phyloP scores from a whole-genome alignment of 2,113 vertebrate genomes.

The Morone chrysops region DNA sequence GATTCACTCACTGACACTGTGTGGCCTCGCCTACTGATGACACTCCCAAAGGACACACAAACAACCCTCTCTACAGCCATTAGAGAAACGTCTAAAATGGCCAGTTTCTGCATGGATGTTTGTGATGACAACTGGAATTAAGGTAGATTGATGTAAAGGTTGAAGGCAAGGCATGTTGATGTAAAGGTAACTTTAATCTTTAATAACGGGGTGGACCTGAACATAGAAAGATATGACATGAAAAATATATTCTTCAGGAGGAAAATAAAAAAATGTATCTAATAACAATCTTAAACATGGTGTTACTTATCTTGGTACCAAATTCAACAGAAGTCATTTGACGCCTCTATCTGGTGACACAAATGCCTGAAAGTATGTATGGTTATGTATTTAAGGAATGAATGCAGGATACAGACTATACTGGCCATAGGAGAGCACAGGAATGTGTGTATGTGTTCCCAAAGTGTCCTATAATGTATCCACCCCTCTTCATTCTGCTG shows the following conservation, averaged over 20 bases:
- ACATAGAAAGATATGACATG: neutral
- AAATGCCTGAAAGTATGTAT: neutral
- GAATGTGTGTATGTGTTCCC: neutral
- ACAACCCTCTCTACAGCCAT: neutral
- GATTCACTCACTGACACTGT: constrained; percentile 42
- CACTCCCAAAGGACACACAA: constrained; percentile 40
- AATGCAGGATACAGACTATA: too few species aligned
- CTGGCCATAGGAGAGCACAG: too few species aligned
- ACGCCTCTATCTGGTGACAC: neutral
- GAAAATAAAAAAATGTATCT: neutral
- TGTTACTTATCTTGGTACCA: neutral
- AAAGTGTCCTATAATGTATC: neutral
- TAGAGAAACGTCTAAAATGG: neutral
- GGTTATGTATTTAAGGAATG: neutral
- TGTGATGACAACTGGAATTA: constrained; percentile 6
- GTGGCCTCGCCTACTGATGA: constrained; percentile 53
- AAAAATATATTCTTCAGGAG: neutral
- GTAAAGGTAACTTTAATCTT: neutral
- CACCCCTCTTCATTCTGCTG: neutral
- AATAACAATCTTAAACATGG: neutral
- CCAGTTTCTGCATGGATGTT: neutral
- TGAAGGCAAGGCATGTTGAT: neutral
- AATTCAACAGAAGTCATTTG: neutral
- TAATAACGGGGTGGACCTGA: neutral
- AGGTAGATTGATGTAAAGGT: neutral